Evolutionary conservation across 2,888 invertebrate species (phyloP), one percentile per base, ranked within the genome.

Genomic region (Steinernema scapterisci): DNA sequence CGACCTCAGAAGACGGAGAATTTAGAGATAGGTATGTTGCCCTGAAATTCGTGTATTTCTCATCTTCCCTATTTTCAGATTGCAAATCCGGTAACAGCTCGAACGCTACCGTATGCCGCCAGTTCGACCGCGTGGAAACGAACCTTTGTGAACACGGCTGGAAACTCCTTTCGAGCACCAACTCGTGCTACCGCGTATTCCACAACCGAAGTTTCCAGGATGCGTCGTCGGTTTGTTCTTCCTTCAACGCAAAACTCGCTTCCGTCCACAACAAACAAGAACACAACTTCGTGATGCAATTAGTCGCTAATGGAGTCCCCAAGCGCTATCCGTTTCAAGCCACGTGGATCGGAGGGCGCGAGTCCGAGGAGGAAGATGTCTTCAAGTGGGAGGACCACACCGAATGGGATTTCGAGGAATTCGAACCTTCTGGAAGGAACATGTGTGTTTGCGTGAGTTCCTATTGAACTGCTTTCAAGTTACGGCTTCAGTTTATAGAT

Each of bases 141-240:
- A 13, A 48, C 48, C 48, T 16, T 16, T 48, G 48, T 16, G 48
- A 48, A 48, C 25, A 11, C 21, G 54, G 21, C 23, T 54, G 54
- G 54, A 54, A 13, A 16, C 54, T 5, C 54, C 21, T 54, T 19
- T 5, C 54, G 25, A 11, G 13, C 23, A 13, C 23, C 13, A 19
- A 25, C 13, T 54, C 54, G 23, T 54, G 54, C 54, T 54, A 23
- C 21, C 54, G 54, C 54, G 54, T 54, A 2, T 54, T 54, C 21
- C 21, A 25, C 54, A 21, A 13, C 16, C 16, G 21, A 5, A 23
- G 13, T 25, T 54, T 19, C 23, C 21, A 13, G 5, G 54, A 54
- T 5, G 54, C 54, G 25, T 16, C 16, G 54, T 13, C 13, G 5
- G 11, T 23, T 21, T 54, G 54, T 21, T 6, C 2, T 25, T 19